phyloP scores from a whole-genome alignment of 2,888 invertebrate genomes.

The Polylopha cassiicola region DNA sequence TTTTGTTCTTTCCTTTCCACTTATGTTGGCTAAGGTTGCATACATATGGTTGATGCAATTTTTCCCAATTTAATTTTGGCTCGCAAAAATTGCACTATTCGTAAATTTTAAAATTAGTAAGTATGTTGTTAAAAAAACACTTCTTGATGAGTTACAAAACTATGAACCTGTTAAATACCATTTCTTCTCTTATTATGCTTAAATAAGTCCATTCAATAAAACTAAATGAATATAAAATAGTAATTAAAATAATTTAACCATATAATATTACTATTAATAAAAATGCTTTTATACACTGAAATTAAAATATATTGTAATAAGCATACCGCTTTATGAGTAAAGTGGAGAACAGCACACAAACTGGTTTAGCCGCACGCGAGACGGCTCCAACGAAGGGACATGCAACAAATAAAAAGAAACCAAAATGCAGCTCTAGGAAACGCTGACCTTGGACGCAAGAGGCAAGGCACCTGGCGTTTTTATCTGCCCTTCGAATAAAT shows the following conservation, averaged over 20 bases:
- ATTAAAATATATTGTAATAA: conserved; percentile 57
- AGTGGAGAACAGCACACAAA: conserved; percentile 62
- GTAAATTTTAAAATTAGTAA: no score
- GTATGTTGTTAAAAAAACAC: no score
- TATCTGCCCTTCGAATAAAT: conserved; percentile 69
- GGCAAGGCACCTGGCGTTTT: conserved; percentile 75
- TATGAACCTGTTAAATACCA: no score
- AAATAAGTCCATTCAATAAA: no score
- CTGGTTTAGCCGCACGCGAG: conserved; percentile 73
- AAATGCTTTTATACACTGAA: conserved; percentile 43
- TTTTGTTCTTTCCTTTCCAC: conserved; percentile 62
- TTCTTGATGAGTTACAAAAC: no score
- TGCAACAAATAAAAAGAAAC: conserved; percentile 74
- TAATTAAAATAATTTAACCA: conserved; percentile 32
- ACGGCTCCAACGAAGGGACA: conserved; percentile 63
- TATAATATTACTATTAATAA: conserved; percentile 37
- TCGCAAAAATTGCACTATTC: no score
- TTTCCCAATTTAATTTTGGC: neutral
- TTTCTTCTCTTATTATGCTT: no score
- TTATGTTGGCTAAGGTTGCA: conserved; percentile 45
- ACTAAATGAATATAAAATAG: no score
- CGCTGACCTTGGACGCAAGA: conserved; percentile 72
- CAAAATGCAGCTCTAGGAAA: conserved; percentile 76
- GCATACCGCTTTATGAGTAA: conserved; percentile 56
- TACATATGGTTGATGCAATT: conserved; percentile 34